A percentile compares a stretch with the other conserved stretches of the same genome.
Conservation (phyloP, 2,113 vertebrate species). For the Bucco capensis region DNA sequence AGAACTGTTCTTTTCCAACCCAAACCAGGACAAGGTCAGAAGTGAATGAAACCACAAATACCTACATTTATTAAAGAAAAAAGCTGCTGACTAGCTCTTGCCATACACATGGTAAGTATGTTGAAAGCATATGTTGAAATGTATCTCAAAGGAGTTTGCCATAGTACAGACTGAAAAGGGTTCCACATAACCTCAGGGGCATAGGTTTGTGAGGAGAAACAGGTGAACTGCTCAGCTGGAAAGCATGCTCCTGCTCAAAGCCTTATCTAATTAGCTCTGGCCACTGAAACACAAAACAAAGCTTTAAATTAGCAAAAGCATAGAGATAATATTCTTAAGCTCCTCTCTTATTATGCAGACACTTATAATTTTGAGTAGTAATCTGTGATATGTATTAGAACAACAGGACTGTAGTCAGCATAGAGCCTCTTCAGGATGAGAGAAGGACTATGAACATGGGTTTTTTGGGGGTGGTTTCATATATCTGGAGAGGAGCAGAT, state of each 20-base stretch:
- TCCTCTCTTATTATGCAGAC: not conserved
- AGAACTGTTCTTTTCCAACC: too few relatives aligned
- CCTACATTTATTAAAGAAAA: not conserved
- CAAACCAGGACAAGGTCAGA: not conserved
- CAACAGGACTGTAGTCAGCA: not conserved
- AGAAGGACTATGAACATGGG: not conserved
- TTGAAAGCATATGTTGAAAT: not conserved
- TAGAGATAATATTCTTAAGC: not conserved
- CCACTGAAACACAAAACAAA: not conserved
- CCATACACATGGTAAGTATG: not conserved
- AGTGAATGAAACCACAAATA: not conserved
- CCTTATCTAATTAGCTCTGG: not conserved
- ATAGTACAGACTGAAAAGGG: not conserved
- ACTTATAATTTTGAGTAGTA: fast-evolving
- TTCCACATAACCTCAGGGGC: not conserved
- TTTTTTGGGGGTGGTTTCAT: fast-evolving
- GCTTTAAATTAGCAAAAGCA: not conserved
- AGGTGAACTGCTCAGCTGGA: not conserved
- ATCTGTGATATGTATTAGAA: not conserved
- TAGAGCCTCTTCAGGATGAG: not conserved
- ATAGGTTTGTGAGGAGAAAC: not conserved
- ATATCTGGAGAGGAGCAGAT: not conserved
- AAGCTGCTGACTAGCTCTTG: not conserved
- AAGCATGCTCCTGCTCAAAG: not conserved
- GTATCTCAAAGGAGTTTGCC: not conserved